Conservation (phyloP, 2,113 vertebrate species). For the Stictonetta naevosa region DNA sequence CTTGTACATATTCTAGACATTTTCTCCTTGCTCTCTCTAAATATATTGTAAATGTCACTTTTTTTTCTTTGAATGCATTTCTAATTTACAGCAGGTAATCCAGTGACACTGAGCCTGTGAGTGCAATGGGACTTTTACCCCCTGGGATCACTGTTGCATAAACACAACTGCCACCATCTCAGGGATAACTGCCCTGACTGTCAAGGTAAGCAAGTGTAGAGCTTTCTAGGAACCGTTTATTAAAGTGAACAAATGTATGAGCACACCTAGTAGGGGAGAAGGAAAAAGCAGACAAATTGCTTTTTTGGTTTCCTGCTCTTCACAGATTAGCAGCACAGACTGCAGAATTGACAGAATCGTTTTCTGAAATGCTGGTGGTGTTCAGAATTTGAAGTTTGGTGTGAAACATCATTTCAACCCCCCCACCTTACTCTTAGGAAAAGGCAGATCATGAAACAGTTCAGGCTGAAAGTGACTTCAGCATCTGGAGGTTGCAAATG, state of each 20-base stretch:
- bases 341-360: fast-evolving
- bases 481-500: not conserved
- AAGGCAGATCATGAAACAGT: not conserved
- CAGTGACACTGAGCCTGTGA: not conserved
- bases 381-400: not conserved
- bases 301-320: not conserved
- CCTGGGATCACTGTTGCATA: not conserved
- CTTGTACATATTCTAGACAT: not conserved
- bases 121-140: not conserved
- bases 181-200: not conserved
- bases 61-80: not conserved
- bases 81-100: not conserved
- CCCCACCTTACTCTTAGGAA: not conserved
- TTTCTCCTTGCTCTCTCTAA: not conserved
- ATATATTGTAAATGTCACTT: not conserved
- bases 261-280: not conserved
- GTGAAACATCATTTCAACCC: not conserved
- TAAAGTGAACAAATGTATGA: fast-evolving
- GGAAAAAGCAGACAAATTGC: not conserved
- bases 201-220: not conserved
- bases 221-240: not conserved
- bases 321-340: not conserved
- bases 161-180: not conserved
- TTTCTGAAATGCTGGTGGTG: not conserved
- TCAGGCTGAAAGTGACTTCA: not conserved